Percentiles rank a stretch among this genome's conserved stretches.
phyloP scores from a whole-genome alignment of 1,140 invertebrate genomes.

The Forficula auricularia region DNA sequence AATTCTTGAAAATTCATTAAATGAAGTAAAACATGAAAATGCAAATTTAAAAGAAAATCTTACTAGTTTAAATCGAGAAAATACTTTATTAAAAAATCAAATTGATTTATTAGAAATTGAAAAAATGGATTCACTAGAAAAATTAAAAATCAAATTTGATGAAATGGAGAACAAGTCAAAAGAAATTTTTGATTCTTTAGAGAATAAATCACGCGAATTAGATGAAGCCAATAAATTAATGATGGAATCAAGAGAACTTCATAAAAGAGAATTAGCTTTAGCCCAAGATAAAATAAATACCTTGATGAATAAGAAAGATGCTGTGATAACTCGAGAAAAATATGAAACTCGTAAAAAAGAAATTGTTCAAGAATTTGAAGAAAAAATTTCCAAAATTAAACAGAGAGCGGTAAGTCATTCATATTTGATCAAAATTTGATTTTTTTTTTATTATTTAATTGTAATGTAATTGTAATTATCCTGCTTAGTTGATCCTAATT shows the following conservation, averaged over 20 bases:
- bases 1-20: no score
- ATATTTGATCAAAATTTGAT: constrained; percentile 5
- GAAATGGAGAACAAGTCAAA: constrained; percentile 20
- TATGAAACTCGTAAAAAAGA: not conserved
- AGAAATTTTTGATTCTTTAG: constrained; percentile 10
- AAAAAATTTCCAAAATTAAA: constrained; percentile 26
- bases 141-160: constrained; percentile 22
- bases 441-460: no score
- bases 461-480: no score
- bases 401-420: constrained; percentile 24
- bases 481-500: no score
- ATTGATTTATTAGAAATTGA: no score
- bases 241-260: constrained; percentile 11
- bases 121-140: constrained; percentile 16
- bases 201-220: constrained; percentile 13
- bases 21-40: no score
- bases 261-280: constrained; percentile 11
- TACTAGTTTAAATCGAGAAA: no score
- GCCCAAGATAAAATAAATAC: constrained; percentile 8
- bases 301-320: constrained; percentile 2
- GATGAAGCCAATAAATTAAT: constrained; percentile 12
- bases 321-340: constrained; percentile 4
- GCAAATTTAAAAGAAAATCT: no score
- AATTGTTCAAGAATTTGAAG: constrained; percentile 20
- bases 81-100: no score